Percentiles rank a stretch among this genome's conserved stretches.
Evolutionary conservation across 1,140 invertebrate species (phyloP).

Genomic region (Atta colombica): DNA sequence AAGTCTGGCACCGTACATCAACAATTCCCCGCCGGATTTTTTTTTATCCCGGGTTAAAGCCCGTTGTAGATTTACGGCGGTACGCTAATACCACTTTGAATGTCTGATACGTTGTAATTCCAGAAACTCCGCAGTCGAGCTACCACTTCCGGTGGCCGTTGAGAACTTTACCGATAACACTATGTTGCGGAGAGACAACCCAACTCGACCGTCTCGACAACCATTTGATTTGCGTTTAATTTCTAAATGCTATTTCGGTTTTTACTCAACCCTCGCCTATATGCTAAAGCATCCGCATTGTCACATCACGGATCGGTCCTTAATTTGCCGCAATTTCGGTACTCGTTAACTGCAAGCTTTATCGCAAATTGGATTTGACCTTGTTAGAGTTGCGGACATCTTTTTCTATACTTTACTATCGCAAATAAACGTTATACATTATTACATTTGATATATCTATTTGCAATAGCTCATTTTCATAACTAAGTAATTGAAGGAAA

Average conservation of each 20-base stretch:
- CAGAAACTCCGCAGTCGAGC: slow-evolving; percentile 57
- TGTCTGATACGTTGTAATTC: slow-evolving; percentile 70
- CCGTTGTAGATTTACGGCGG: slow-evolving; percentile 69
- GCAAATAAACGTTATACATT: neutral
- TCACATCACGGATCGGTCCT: slow-evolving; percentile 39
- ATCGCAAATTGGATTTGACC: slow-evolving; percentile 49
- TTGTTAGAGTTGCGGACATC: neutral
- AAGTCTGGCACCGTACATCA: slow-evolving; percentile 39
- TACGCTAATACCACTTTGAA: slow-evolving; percentile 71
- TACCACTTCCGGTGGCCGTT: slow-evolving; percentile 54
- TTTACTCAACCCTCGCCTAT: slow-evolving; percentile 2
- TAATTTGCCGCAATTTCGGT: slow-evolving; percentile 32
- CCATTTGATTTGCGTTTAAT: slow-evolving; percentile 69
- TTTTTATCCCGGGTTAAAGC: slow-evolving; percentile 45
- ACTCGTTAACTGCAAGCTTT: slow-evolving; percentile 30
- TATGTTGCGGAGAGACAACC: slow-evolving; percentile 59
- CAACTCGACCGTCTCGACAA: slow-evolving; percentile 15
- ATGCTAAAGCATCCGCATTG: slow-evolving; percentile 16
- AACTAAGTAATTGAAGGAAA: neutral
- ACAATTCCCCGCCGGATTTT: slow-evolving; percentile 40
- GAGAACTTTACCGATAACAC: slow-evolving; percentile 66
- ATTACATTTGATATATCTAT: neutral
- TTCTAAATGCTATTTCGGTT: slow-evolving; percentile 64
- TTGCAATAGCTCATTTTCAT: neutral
- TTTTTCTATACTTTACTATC: neutral